Evolutionary conservation across 2,888 invertebrate species (phyloP).

Genomic region (Apodemia mormo): DNA sequence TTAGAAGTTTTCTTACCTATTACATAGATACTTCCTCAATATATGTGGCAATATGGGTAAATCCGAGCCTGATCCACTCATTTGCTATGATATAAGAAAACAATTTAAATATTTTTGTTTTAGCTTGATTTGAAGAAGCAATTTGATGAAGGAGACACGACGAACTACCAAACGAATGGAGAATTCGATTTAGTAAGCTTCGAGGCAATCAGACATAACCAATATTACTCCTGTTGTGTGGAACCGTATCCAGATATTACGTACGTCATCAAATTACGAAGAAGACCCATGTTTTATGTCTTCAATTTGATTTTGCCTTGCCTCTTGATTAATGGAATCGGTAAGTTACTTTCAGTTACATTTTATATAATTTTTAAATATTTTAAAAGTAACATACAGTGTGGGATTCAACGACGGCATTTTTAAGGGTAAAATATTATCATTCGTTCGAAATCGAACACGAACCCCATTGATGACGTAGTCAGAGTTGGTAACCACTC

Average conservation of each 20-base stretch:
- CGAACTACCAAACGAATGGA: slow-evolving; percentile 95
- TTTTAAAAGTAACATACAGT: too few species aligned
- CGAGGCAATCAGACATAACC: slow-evolving; percentile 86
- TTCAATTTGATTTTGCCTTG: slow-evolving; percentile 93
- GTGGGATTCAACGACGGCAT: too few species aligned
- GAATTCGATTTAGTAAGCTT: slow-evolving; percentile 93
- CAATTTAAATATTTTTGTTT: slow-evolving; percentile 8
- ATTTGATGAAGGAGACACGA: slow-evolving; percentile 90
- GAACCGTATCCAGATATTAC: slow-evolving; percentile 93
- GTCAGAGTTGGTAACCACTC: too few species aligned
- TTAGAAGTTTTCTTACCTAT: too few species aligned
- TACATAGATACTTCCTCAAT: too few species aligned
- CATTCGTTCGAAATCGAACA: too few species aligned
- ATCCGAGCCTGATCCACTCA: too few species aligned
- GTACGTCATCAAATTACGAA: slow-evolving; percentile 87
- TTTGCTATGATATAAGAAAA: slow-evolving; percentile 9
- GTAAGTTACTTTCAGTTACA: slow-evolving; percentile 68
- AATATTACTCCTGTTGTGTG: slow-evolving; percentile 90
- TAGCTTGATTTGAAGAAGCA: slow-evolving; percentile 89
- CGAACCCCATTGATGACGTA: too few species aligned
- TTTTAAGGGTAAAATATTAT: too few species aligned
- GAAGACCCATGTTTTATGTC: slow-evolving; percentile 92
- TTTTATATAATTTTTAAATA: not conserved
- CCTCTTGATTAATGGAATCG: slow-evolving; percentile 91
- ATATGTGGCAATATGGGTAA: too few species aligned